A percentile compares a stretch with the other conserved stretches of the same genome.
Conservation (phyloP, 2,888 invertebrate species). For the Melangyna quadrimaculata region DNA sequence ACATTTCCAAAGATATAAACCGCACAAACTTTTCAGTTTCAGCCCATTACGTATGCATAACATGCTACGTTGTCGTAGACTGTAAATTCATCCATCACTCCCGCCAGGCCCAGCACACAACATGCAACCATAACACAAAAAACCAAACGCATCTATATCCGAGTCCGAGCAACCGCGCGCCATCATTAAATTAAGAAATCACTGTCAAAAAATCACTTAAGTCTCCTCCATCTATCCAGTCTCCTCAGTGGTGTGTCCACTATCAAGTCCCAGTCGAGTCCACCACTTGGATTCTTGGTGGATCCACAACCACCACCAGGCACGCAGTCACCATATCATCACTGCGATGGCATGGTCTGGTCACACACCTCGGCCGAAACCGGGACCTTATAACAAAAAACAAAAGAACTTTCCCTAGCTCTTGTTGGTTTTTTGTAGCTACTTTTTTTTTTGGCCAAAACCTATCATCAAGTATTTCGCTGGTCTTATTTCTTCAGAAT, state of each 20-base stretch:
- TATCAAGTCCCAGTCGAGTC: background rate
- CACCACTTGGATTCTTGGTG: slow-evolving; percentile 15
- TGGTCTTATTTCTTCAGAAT: slow-evolving; percentile 60
- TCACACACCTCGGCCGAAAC: slow-evolving; percentile 19
- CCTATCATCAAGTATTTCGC: slow-evolving; percentile 66
- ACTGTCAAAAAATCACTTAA: slow-evolving; percentile 77
- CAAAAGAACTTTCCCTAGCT: slow-evolving; percentile 41
- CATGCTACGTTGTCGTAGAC: slow-evolving; percentile 38
- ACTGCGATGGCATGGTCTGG: no score
- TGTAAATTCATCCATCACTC: slow-evolving; percentile 57
- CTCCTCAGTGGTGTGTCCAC: background rate
- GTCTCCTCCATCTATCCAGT: slow-evolving; percentile 52
- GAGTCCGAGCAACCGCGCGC: slow-evolving; percentile 53
- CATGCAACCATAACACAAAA: slow-evolving; percentile 45
- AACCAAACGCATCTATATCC: slow-evolving; percentile 33
- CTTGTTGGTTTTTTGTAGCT: background rate
- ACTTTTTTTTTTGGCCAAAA: slow-evolving; percentile 49
- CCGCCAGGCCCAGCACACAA: slow-evolving; percentile 15
- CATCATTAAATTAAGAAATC: slow-evolving; percentile 77
- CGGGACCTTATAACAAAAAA: slow-evolving; percentile 10
- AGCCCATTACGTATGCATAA: slow-evolving; percentile 53
- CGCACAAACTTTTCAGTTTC: background rate
- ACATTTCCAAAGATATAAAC: background rate
- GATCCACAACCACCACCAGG: slow-evolving; percentile 52
- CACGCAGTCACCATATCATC: slow-evolving; percentile 43